Evolutionary conservation across 2,888 invertebrate species (phyloP).

Genomic region (Andrena minutula): DNA sequence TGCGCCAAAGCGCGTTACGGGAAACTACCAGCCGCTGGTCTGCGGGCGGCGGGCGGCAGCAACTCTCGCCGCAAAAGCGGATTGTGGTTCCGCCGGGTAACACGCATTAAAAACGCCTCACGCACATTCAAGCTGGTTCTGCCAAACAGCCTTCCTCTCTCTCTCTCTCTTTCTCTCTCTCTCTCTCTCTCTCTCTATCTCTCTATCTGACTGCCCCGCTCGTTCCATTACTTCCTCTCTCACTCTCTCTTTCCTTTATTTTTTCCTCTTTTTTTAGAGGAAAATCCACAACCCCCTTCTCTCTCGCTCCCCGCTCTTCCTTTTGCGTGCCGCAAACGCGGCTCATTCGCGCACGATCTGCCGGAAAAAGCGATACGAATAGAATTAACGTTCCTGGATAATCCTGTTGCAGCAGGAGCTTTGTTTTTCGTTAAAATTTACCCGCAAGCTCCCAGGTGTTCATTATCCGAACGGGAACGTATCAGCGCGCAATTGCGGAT

Average conservation of each 20-base stretch:
- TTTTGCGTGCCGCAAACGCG: constrained; percentile 37
- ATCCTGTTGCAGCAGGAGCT: constrained; percentile 52
- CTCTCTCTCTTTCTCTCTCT: too few species aligned
- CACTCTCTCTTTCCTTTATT: neutral
- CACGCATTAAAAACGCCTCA: constrained; percentile 74
- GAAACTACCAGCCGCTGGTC: constrained; percentile 71
- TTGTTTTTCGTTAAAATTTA: constrained; percentile 61
- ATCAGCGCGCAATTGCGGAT: too few species aligned
- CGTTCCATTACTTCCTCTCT: neutral
- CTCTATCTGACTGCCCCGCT: neutral
- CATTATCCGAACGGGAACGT: constrained; percentile 3
- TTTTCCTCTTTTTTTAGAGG: neutral
- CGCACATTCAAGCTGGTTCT: constrained; percentile 61
- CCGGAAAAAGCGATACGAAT: constrained; percentile 66
- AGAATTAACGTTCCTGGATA: constrained; percentile 66
- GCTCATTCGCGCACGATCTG: constrained; percentile 66
- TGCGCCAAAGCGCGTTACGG: constrained; percentile 79
- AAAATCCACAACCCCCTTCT: neutral
- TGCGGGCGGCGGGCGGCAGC: constrained; percentile 63
- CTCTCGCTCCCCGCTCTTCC: neutral
- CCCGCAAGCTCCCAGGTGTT: constrained; percentile 24
- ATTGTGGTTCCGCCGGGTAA: constrained; percentile 75
- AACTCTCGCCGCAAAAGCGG: constrained; percentile 79
- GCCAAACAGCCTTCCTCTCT: constrained; percentile 20
- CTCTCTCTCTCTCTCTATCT: neutral